Evolutionary conservation across 2,113 vertebrate species (phyloP).

Genomic region (Dendropsophus ebraccatus): DNA sequence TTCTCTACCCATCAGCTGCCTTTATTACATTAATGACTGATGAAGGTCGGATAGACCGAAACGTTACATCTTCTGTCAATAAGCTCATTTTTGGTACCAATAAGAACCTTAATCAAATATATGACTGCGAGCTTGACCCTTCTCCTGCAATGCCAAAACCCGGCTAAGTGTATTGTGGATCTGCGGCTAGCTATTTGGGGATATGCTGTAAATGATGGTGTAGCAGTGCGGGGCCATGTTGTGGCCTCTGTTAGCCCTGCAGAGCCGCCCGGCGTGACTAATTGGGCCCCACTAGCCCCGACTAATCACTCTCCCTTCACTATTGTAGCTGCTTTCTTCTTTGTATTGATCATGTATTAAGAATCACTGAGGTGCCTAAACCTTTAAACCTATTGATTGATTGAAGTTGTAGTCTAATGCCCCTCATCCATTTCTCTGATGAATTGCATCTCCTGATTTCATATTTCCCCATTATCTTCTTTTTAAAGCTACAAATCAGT

Average conservation of each 20-base stretch:
- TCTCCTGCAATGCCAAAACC: no score
- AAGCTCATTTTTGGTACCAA: no score
- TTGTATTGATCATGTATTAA: constrained; percentile 23
- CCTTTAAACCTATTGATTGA: constrained; percentile 35
- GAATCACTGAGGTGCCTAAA: constrained; percentile 17
- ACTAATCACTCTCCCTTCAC: constrained; percentile 9
- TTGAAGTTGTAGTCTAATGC: not conserved
- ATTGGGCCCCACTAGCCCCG: not conserved
- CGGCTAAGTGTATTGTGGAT: no score
- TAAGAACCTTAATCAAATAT: no score
- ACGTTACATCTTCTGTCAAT: no score
- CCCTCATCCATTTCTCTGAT: constrained; percentile 3
- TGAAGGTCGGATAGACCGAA: no score
- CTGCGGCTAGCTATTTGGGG: no score
- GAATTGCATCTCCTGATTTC: not conserved
- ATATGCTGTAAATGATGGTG: not conserved
- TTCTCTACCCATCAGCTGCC: no score
- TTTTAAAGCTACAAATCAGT: no score
- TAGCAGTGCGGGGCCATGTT: no score
- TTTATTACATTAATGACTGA: no score
- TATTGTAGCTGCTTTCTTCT: not conserved
- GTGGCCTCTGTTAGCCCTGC: not conserved
- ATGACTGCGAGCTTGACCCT: no score
- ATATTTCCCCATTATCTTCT: not conserved
- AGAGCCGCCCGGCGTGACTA: not conserved